Evolutionary conservation across 1,140 invertebrate species (phyloP).

Genomic region (Orius insidiosus): DNA sequence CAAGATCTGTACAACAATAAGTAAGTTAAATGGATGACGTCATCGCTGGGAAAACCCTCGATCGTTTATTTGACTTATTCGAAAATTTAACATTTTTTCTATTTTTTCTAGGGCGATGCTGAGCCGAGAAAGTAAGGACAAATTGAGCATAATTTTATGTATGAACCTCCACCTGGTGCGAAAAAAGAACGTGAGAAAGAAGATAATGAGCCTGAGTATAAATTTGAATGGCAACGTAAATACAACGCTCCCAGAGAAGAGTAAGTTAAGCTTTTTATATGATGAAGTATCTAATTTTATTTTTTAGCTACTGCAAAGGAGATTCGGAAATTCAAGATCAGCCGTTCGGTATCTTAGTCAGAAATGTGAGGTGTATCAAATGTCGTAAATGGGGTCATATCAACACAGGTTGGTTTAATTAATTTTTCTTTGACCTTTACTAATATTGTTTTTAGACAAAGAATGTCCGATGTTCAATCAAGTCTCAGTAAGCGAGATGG

Average conservation of each 20-base stretch:
- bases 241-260: conserved; percentile 93
- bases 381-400: conserved; percentile 99
- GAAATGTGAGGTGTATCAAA: conserved; percentile 95
- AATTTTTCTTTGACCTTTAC: no score
- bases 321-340: conserved; percentile 94
- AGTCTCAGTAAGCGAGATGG: conserved; percentile 42
- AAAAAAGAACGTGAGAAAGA: conserved; percentile 79
- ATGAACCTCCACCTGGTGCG: conserved; percentile 97
- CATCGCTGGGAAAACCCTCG: background rate
- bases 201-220: conserved; percentile 91
- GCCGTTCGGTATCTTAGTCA: conserved; percentile 94
- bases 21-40: conserved; percentile 30
- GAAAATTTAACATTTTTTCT: conserved; percentile 12
- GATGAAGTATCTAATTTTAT: conserved; percentile 12
- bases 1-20: conserved; percentile 97
- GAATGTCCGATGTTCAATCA: conserved; percentile 88
- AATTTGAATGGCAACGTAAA: conserved; percentile 98
- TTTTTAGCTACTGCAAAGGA: conserved; percentile 73
- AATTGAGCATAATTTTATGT: conserved; percentile 98
- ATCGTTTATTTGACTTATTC: no score
- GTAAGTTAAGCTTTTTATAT: conserved; percentile 23
- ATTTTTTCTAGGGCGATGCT: conserved; percentile 60
- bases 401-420: no score
- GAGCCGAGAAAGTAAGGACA: conserved; percentile 96
- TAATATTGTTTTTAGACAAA: no score